phyloP scores from a whole-genome alignment of 2,797 vertebrate species.

The Lagodon rhomboides region DNA sequence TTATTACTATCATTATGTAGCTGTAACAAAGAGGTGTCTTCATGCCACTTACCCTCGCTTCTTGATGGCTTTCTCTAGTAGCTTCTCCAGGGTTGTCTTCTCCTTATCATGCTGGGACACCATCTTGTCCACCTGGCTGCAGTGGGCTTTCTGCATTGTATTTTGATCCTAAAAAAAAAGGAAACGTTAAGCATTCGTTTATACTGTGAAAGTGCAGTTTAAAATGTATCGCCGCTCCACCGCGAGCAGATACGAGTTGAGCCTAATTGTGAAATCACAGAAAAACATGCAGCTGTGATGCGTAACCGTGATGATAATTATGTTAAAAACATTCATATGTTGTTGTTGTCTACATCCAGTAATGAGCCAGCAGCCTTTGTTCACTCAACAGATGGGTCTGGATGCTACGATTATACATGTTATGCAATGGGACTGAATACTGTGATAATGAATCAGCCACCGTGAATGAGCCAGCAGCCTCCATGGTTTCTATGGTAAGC shows the following conservation, averaged over 20 bases:
- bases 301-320: background rate
- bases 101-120: slow-evolving; percentile 97
- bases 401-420: slow-evolving; percentile 32
- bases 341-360: background rate
- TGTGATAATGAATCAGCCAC: slow-evolving; percentile 52
- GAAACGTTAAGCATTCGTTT: background rate
- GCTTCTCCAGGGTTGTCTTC: slow-evolving; percentile 92
- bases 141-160: slow-evolving; percentile 96
- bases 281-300: slow-evolving; percentile 7
- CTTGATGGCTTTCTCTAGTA: slow-evolving; percentile 96
- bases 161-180: slow-evolving; percentile 90
- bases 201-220: background rate
- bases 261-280: background rate
- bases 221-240: background rate
- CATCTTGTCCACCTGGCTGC: slow-evolving; percentile 96
- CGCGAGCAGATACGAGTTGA: background rate
- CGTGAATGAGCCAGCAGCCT: slow-evolving; percentile 38
- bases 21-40: background rate
- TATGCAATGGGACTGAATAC: slow-evolving; percentile 32
- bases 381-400: slow-evolving; percentile 44
- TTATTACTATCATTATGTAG: background rate
- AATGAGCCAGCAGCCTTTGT: slow-evolving; percentile 37
- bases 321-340: background rate
- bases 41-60: slow-evolving; percentile 91
- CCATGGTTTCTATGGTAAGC: slow-evolving; percentile 21